A percentile compares a stretch with the other conserved stretches of the same genome.
Evolutionary conservation across 2,888 invertebrate genomes (phyloP).

Genomic region (Anoplius nigerrimus): DNA sequence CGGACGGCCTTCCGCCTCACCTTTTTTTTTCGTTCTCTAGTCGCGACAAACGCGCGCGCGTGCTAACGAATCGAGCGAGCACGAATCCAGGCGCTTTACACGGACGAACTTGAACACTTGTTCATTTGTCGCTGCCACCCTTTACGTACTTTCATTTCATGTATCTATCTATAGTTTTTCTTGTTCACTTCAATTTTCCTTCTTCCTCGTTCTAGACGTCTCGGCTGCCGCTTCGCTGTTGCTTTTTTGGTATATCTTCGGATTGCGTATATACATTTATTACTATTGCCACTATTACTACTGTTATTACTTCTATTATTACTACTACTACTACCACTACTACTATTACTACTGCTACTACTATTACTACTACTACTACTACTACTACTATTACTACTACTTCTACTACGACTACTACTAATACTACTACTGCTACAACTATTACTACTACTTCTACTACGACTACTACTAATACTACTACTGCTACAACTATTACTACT

Average conservation of each 20-base stretch:
- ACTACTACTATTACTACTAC: neutral
- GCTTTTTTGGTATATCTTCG: conserved; percentile 24
- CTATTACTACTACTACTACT: neutral
- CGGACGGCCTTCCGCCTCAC: too few relatives aligned
- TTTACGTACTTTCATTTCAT: neutral
- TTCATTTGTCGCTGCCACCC: conserved; percentile 33
- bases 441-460: conserved; percentile 2
- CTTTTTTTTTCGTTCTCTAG: neutral
- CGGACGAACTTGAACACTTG: conserved; percentile 28
- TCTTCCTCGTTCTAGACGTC: conserved; percentile 23
- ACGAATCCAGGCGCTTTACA: conserved; percentile 39
- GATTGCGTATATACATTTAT: conserved; percentile 15
- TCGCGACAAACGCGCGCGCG: neutral
- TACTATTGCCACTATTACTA: conserved; percentile 7
- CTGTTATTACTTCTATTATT: neutral
- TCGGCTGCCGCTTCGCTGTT: conserved; percentile 38
- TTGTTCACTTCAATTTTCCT: conserved; percentile 14
- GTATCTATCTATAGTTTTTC: conserved; percentile 27
- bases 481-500: neutral
- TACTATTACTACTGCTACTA: conserved; percentile 4
- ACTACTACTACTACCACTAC: neutral
- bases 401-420: conserved; percentile 2
- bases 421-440: neutral
- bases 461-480: neutral
- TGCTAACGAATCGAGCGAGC: conserved; percentile 17